phyloP scores from a whole-genome alignment of 2,797 vertebrate species.

The Tokudaia tokunoshimensis region DNA sequence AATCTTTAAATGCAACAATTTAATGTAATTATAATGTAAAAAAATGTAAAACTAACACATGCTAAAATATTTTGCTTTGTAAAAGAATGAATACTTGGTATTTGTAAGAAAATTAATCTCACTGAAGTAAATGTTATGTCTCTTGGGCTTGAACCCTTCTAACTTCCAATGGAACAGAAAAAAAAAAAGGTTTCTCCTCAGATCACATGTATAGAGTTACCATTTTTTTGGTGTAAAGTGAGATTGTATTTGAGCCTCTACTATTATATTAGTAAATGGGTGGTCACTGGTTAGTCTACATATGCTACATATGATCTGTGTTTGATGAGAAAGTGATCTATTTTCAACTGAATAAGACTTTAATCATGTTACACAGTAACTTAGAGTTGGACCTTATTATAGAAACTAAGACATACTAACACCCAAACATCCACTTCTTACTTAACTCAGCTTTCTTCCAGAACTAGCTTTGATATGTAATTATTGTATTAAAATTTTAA shows the following conservation, averaged over 20 bases:
- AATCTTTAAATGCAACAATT: neutral
- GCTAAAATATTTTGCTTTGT: neutral
- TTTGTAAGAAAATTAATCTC: constrained; percentile 19
- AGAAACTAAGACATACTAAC: neutral
- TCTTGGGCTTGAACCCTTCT: neutral
- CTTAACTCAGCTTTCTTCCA: neutral
- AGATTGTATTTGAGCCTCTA: neutral
- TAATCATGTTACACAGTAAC: neutral
- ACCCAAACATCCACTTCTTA: neutral
- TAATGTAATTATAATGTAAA: neutral
- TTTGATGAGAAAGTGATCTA: neutral
- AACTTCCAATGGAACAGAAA: neutral
- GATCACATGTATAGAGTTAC: neutral
- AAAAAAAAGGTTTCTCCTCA: neutral
- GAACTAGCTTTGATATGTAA: neutral
- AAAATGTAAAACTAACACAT: neutral
- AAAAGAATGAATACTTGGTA: no score
- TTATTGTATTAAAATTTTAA: neutral
- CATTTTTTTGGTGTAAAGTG: neutral
- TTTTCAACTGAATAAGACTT: neutral
- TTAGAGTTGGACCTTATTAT: neutral
- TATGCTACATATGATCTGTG: neutral
- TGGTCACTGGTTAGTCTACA: neutral
- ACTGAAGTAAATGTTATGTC: neutral
- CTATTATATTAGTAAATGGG: neutral